Evolutionary conservation across 1,140 invertebrate genomes (phyloP), one percentile per base, ranked within the genome.

Genomic region (Heliothis virescens): DNA sequence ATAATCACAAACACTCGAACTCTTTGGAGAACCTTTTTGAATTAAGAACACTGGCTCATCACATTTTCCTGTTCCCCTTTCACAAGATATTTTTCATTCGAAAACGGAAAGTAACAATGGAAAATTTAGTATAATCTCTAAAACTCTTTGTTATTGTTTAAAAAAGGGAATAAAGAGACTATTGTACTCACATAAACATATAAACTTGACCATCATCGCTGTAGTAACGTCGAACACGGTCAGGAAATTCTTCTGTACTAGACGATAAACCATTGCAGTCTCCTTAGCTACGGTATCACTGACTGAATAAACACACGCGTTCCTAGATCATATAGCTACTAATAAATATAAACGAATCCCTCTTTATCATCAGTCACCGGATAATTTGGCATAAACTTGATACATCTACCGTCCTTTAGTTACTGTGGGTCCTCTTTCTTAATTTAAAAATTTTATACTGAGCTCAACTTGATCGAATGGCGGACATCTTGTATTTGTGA

Each of bases 371-470:
- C 16, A 82, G 75, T 76, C 81, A 82, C 81, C 80, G 74, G 63
- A 53, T 11, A 65, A 59, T 85, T 79, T 83, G 78, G 78, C 72
- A 73, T 80, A 59, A 79, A 79, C 52, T 79, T 85, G 67, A 73
- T 79, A 83, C 89, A 85, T 87, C 59, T 78, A 71, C 75, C 79
- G 82, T 80, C 76, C 53, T 84, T 86, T 82, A 65, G 50, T 78
- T 86, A 90, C 83, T 87, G 85, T 67, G 80, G 47, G 62, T 63
- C 71, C 62, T 55, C 72, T 76, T 82, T 83, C 83, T 87, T 85
- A 86, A 88, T 88, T 93, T 91, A 89, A 88, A 91, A 86, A 86
- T 90, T 92, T 94, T 92, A 93, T 91, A 93, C 92, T 87, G 85
- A 90, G 84, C 63, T 53, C 86, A 83, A 81, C 80, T 87, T 79